Conservation (phyloP, 1,140 invertebrate species). For the Drosophila punjabiensis region DNA sequence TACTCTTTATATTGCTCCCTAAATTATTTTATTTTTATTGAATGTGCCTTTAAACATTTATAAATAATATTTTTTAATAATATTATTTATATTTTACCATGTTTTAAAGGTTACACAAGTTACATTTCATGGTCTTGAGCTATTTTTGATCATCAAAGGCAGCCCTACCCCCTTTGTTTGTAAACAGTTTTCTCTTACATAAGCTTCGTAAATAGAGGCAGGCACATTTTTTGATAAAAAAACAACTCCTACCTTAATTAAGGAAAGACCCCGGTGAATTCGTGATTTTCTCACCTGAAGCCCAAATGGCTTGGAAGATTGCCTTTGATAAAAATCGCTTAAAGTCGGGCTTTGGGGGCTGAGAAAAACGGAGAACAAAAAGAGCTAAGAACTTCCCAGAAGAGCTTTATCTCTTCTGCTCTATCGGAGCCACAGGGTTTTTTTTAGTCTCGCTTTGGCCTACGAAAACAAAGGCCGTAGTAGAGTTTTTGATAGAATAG, state of each 20-base stretch:
- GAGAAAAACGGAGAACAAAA: conserved; percentile 3
- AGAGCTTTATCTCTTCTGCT: conserved; percentile 42
- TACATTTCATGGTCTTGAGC: too few species aligned
- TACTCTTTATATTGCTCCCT: too few species aligned
- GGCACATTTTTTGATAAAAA: background rate
- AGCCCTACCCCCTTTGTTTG: background rate
- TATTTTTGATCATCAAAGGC: background rate
- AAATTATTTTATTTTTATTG: too few species aligned
- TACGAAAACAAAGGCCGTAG: conserved; percentile 13
- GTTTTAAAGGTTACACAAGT: background rate
- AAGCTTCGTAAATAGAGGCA: background rate
- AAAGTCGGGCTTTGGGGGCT: conserved; percentile 20
- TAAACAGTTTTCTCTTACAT: background rate
- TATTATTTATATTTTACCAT: background rate
- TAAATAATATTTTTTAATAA: too few species aligned
- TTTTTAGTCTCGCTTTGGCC: conserved; percentile 21
- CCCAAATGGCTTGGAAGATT: conserved; percentile 19
- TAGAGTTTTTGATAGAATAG: conserved; percentile 36
- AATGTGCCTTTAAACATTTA: background rate
- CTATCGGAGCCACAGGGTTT: conserved; percentile 41
- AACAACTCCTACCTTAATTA: conserved; percentile 8
- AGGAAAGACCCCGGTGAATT: conserved; percentile 2
- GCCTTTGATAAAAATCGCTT: conserved; percentile 30
- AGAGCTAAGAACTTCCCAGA: conserved; percentile 35
- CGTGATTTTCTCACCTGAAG: conserved; percentile 30